A percentile compares a stretch with the other conserved stretches of the same genome.
Conservation (phyloP, 1,140 invertebrate genomes). For the Muscidifurax raptorellus region DNA sequence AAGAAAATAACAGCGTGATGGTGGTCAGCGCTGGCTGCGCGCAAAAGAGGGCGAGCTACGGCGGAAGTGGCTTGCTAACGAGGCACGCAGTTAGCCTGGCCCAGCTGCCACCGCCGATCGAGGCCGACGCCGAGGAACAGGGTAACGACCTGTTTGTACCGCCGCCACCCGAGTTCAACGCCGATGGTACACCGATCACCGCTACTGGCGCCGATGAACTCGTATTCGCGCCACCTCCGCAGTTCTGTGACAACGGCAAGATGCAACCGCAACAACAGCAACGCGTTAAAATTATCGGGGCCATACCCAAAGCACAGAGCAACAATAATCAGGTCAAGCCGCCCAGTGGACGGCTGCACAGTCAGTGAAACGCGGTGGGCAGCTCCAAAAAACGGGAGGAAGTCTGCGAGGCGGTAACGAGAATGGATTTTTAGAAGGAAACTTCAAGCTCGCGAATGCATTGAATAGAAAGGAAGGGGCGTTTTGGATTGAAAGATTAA, state of each 20-base stretch:
- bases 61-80: constrained; percentile 76
- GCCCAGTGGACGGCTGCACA: constrained; percentile 75
- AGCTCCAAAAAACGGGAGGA: constrained; percentile 4
- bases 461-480: not conserved
- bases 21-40: not conserved
- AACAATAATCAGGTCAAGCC: constrained; percentile 70
- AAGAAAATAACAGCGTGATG: constrained; percentile 59
- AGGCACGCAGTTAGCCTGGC: constrained; percentile 85
- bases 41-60: constrained; percentile 60
- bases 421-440: constrained; percentile 37
- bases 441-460: not conserved
- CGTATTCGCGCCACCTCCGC: constrained; percentile 82
- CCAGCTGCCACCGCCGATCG: constrained; percentile 87
- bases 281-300: constrained; percentile 86
- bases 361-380: constrained; percentile 70
- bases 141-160: constrained; percentile 82
- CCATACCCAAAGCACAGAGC: constrained; percentile 81
- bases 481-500: not conserved
- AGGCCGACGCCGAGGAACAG: constrained; percentile 83
- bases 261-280: constrained; percentile 57
- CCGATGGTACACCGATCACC: constrained; percentile 67
- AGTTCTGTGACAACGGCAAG: constrained; percentile 80
- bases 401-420: constrained; percentile 18
- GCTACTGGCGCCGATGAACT: constrained; percentile 71
- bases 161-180: constrained; percentile 87